phyloP scores from a whole-genome alignment of 1,140 invertebrate genomes.

The Argopecten irradians region DNA sequence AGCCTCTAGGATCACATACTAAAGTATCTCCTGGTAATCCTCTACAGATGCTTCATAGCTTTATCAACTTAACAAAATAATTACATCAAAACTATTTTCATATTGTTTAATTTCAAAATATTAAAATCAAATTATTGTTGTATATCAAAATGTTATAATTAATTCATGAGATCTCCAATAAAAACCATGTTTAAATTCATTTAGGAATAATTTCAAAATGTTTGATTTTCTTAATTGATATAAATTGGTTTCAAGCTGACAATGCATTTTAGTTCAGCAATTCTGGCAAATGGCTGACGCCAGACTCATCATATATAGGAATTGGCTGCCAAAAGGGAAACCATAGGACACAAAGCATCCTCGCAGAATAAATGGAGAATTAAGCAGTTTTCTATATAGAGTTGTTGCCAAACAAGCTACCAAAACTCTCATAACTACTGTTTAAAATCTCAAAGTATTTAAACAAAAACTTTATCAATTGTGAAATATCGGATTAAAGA shows the following conservation, averaged over 20 bases:
- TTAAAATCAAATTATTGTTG: neutral
- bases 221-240: neutral
- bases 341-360: neutral
- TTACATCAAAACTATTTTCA: neutral
- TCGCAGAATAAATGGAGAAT: neutral
- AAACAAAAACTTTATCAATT: neutral
- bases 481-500: no score
- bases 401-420: neutral
- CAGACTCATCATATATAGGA: slow-evolving; percentile 17
- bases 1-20: neutral
- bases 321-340: neutral
- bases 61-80: neutral
- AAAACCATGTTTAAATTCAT: neutral
- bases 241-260: neutral
- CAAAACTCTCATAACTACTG: neutral
- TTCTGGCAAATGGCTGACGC: neutral
- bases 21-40: neutral
- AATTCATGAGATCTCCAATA: neutral
- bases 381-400: neutral
- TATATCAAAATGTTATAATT: neutral
- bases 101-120: neutral
- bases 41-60: neutral
- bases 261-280: neutral
- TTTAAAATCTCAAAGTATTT: neutral
- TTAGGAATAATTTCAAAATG: neutral